Conservation (phyloP, 2,888 invertebrate species). For the Acrobasis repandana region DNA sequence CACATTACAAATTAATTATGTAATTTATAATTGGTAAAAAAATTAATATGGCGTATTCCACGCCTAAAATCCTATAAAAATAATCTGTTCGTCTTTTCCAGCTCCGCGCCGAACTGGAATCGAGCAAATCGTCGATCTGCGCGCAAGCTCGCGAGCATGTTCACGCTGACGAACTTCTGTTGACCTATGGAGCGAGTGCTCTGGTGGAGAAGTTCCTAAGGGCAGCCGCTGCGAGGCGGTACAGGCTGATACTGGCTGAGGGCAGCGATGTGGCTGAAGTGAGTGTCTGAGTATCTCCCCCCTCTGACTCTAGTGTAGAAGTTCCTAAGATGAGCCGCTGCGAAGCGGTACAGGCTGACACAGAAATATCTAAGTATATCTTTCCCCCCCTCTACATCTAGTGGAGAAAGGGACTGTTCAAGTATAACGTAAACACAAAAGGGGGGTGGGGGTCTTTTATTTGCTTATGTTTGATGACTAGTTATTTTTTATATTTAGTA, state of each 20-base stretch:
- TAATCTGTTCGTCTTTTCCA: conserved; percentile 31
- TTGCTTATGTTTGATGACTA: too few relatives aligned
- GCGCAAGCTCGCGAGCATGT: conserved; percentile 94
- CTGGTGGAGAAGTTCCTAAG: conserved; percentile 94
- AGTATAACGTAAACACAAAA: too few relatives aligned
- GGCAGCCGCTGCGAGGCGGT: conserved; percentile 89
- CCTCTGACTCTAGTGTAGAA: too few relatives aligned
- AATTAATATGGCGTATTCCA: too few relatives aligned
- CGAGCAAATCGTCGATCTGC: conserved; percentile 89
- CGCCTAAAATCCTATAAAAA: too few relatives aligned
- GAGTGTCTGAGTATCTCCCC: not conserved
- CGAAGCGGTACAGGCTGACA: too few relatives aligned
- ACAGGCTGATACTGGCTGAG: conserved; percentile 94
- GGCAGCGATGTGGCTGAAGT: conserved; percentile 76
- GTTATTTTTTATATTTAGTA: too few relatives aligned
- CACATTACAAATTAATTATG: not conserved
- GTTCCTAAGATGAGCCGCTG: too few relatives aligned
- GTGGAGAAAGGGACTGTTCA: too few relatives aligned
- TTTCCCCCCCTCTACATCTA: too few relatives aligned
- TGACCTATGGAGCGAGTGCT: conserved; percentile 90
- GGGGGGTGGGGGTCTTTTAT: too few relatives aligned
- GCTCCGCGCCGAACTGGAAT: conserved; percentile 64
- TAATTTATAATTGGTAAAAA: not conserved
- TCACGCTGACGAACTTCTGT: conserved; percentile 94
- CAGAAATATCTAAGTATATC: too few relatives aligned